Evolutionary conservation across 37 sponge, comb jelly and placozoan genomes (phyloP).

Genomic region (Theonella swinhoei): DNA sequence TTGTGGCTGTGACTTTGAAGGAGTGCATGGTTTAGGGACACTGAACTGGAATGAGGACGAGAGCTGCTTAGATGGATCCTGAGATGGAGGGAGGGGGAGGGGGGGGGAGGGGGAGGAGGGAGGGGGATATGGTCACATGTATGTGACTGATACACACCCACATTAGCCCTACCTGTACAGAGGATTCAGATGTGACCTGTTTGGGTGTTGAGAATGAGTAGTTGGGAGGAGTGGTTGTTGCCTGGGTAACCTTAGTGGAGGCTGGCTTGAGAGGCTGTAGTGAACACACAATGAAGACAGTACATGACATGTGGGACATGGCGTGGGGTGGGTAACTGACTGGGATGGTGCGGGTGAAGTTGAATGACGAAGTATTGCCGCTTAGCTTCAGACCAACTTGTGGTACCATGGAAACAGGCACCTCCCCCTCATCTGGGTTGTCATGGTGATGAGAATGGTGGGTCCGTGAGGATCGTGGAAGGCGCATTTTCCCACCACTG

Average conservation of each 20-base stretch:
- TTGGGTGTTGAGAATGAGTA: slow-evolving; percentile 7
- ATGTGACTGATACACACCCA: neutral
- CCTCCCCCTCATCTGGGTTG: neutral
- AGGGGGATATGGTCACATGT: neutral
- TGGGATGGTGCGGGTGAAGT: neutral
- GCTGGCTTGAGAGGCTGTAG: neutral
- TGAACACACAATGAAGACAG: too few relatives aligned
- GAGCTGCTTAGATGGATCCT: neutral
- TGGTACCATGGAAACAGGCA: neutral
- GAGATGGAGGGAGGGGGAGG: neutral
- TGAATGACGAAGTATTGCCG: too few relatives aligned
- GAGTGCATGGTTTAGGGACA: neutral
- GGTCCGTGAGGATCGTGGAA: neutral
- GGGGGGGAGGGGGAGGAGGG: slow-evolving; percentile 2
- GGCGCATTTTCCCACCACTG: neutral
- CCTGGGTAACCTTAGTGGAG: neutral
- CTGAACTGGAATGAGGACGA: neutral
- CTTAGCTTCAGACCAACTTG: neutral
- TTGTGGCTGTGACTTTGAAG: neutral
- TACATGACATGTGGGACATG: neutral
- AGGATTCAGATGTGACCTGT: neutral
- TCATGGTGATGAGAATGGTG: neutral
- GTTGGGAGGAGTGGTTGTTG: neutral
- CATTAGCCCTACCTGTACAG: too few relatives aligned
- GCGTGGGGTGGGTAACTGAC: neutral